Evolutionary conservation across 2,888 invertebrate species (phyloP), one percentile per base, ranked within the genome.

Genomic region (Ectobius pallidus): DNA sequence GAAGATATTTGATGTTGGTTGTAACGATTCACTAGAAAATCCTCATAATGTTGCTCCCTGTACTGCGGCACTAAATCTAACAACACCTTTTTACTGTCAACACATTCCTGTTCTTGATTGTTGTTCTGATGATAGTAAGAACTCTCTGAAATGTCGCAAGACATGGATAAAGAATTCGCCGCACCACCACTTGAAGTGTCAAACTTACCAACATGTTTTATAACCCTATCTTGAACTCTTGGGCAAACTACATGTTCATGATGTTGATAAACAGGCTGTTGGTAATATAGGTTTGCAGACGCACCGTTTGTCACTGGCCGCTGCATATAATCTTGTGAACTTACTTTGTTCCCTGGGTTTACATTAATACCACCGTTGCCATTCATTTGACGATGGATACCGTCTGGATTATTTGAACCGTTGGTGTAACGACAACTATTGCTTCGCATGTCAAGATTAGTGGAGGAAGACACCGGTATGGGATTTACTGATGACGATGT

Each of bases 1-100:
- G 67, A 44, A 1, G 71, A 68, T n/a, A 72, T 72, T 42, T 72
- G 72, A 22, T 72, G 72, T 27, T 58, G 61, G 46, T 44, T 55
- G 34, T 72, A 72, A n/a, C 72, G 22, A 4, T 27, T n/a, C 9
- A 72, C 46, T 20, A 72, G 42, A 27, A 34, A 58, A 4, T 68
- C 72, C 34, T 72, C 72, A 44, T 72, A 72, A 1, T 58, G 58
- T 4, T 46, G 11, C n/a, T 52, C 52, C 9, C 52, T 52, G n/a
- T 58, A 7, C 3, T 20, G 25, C 9, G 55, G 27, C 27, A 27
- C 55, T 27, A 55, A n/a, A 22, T 58, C 27, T 25, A 58, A n/a
- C 14, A 25, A 6, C 22, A 58, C 16, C 16, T 58, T 58, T 25
- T 32, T 58, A 34, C 34, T 34, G 30, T 58, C 30, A 30, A n/a